phyloP scores from a whole-genome alignment of 2,888 invertebrate genomes.

The Meloe dianella region DNA sequence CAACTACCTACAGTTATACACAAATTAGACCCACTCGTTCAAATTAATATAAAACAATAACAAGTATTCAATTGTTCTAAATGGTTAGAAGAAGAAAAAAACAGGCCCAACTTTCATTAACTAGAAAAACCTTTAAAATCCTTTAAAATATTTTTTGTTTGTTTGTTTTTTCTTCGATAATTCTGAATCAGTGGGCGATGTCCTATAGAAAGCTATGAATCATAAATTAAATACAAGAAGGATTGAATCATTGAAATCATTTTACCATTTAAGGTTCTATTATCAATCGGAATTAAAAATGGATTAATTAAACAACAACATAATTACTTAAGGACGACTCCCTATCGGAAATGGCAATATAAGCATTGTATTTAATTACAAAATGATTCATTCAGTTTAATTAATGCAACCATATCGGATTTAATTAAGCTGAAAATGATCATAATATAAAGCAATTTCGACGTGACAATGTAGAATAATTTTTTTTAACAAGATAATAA shows the following conservation, averaged over 20 bases:
- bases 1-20: conserved; percentile 10
- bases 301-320: no score
- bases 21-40: conserved; percentile 4
- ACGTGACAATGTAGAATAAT: no score
- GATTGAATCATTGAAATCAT: conserved; percentile 9
- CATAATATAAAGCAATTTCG: background rate
- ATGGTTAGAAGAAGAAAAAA: background rate
- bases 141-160: background rate
- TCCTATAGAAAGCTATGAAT: conserved; percentile 15
- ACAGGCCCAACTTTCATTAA: background rate
- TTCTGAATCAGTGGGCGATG: conserved; percentile 13
- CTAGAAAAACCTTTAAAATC: background rate
- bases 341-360: background rate
- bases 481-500: background rate
- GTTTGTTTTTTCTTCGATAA: conserved; percentile 5
- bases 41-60: background rate
- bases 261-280: conserved; percentile 11
- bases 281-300: background rate
- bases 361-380: background rate
- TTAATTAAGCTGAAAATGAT: background rate
- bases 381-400: background rate
- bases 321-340: background rate
- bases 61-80: background rate
- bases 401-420: background rate
- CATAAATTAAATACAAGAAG: conserved; percentile 5